These are phyloP conservation scores for Tricholauxania praeusta DNA, from an alignment of 2,888 invertebrate genomes.

Conservation along the genomic window DNA sequence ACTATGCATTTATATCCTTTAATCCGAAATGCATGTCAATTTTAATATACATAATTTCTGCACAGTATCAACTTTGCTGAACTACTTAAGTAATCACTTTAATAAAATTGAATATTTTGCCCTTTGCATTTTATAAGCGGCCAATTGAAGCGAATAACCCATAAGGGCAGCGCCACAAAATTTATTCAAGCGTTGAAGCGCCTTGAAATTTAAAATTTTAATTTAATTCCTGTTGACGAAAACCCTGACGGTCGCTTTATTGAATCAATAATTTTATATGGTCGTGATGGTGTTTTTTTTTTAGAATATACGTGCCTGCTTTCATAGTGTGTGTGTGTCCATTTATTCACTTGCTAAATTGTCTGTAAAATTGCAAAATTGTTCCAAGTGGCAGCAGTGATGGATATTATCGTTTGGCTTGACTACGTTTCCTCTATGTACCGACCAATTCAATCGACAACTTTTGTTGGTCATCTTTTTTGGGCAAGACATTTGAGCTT, in stretches of 20 bases:
- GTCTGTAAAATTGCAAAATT: slow-evolving; percentile 62
- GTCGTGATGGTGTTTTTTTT: not conserved
- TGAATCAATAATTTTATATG: slow-evolving; percentile 12
- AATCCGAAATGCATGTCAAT: too few species aligned
- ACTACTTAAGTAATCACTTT: too few species aligned
- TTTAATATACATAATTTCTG: too few species aligned
- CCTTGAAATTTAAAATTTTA: slow-evolving; percentile 12
- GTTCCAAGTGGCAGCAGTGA: slow-evolving; percentile 39
- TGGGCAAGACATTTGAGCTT: too few species aligned
- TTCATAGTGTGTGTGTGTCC: not conserved
- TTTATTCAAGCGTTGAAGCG: slow-evolving; percentile 1
- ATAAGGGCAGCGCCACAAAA: not conserved
- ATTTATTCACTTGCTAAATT: slow-evolving; percentile 54
- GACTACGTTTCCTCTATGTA: not conserved
- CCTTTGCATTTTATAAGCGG: too few species aligned
- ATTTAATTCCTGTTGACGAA: slow-evolving; percentile 2
- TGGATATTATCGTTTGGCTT: not conserved
- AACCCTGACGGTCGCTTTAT: not conserved
- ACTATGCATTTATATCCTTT: too few species aligned
- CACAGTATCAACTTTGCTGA: too few species aligned
- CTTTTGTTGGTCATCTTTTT: not conserved
- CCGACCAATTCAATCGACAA: not conserved
- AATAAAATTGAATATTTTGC: too few species aligned
- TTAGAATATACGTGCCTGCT: not conserved
- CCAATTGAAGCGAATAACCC: not conserved